phyloP scores from a whole-genome alignment of 2,797 vertebrate genomes.

The Danio aesculapii region DNA sequence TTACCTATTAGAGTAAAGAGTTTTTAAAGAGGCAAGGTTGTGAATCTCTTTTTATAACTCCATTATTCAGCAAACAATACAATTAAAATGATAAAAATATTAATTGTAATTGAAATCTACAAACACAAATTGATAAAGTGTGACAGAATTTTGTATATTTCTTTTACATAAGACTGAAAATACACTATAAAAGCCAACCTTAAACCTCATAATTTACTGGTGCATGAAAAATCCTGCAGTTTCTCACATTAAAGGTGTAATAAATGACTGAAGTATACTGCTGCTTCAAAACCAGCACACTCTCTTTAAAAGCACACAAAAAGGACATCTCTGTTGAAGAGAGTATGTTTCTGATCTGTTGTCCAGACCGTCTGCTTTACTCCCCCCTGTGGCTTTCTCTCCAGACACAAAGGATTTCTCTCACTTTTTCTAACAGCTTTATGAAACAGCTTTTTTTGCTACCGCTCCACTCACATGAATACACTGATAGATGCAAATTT shows the following conservation, averaged over 20 bases:
- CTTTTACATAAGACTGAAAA: too few species aligned
- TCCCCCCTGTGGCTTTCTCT: slow-evolving; percentile 35
- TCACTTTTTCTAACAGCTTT: slow-evolving; percentile 37
- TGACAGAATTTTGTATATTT: too few species aligned
- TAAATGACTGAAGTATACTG: background rate
- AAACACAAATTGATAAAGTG: too few species aligned
- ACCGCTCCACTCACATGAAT: slow-evolving; percentile 30
- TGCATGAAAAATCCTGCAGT: too few species aligned
- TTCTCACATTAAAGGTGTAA: background rate
- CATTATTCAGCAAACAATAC: too few species aligned
- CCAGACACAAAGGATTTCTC: slow-evolving; percentile 59
- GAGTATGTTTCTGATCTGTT: slow-evolving; percentile 9
- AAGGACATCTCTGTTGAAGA: background rate
- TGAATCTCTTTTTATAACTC: too few species aligned
- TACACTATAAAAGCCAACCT: too few species aligned
- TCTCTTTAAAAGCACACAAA: background rate
- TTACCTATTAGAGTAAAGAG: too few species aligned
- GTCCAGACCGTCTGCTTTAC: slow-evolving; percentile 38
- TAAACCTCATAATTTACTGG: too few species aligned
- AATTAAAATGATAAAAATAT: too few species aligned
- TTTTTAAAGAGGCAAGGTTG: too few species aligned
- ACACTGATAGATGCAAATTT: slow-evolving; percentile 21
- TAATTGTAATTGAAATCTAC: too few species aligned
- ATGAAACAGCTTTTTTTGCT: background rate
- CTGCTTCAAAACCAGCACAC: background rate